phyloP scores from a whole-genome alignment of 2,888 invertebrate species.

The Phymatocera aterrima region DNA sequence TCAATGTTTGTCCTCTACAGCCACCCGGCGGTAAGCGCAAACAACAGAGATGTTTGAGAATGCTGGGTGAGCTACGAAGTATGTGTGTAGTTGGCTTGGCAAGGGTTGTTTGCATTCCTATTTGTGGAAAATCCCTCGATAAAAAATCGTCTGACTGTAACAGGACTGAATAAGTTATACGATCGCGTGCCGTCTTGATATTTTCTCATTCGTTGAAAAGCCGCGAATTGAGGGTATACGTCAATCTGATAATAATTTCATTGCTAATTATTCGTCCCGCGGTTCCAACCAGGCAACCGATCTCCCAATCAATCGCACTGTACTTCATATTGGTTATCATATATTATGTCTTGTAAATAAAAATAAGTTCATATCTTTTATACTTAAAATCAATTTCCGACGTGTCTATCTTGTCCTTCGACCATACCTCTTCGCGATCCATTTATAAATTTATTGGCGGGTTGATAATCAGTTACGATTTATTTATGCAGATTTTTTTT shows the following conservation, averaged over 20 bases:
- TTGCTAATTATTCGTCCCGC: neutral
- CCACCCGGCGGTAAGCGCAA: conserved; percentile 24
- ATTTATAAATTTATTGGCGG: too few species aligned
- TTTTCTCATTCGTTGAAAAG: neutral
- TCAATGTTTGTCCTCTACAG: conserved; percentile 37
- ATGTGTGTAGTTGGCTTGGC: conserved; percentile 24
- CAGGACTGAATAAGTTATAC: neutral
- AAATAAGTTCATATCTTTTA: too few species aligned
- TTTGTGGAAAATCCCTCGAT: conserved; percentile 19
- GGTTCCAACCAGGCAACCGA: neutral
- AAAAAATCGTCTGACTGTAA: neutral
- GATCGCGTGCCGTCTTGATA: neutral
- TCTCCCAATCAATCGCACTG: too few species aligned
- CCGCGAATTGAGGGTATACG: neutral
- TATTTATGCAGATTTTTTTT: too few species aligned
- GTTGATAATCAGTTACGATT: too few species aligned
- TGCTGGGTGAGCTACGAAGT: neutral
- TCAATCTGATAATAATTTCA: neutral
- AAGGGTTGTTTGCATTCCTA: conserved; percentile 30
- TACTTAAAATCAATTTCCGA: too few species aligned
- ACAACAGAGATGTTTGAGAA: conserved; percentile 29
- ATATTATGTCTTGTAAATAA: too few species aligned
- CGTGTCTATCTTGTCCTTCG: too few species aligned
- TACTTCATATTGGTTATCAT: too few species aligned
- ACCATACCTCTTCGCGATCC: too few species aligned